A percentile compares a stretch with the other conserved stretches of the same genome.
phyloP scores from a whole-genome alignment of 2,113 vertebrate genomes.

The Zosterops pallidus region DNA sequence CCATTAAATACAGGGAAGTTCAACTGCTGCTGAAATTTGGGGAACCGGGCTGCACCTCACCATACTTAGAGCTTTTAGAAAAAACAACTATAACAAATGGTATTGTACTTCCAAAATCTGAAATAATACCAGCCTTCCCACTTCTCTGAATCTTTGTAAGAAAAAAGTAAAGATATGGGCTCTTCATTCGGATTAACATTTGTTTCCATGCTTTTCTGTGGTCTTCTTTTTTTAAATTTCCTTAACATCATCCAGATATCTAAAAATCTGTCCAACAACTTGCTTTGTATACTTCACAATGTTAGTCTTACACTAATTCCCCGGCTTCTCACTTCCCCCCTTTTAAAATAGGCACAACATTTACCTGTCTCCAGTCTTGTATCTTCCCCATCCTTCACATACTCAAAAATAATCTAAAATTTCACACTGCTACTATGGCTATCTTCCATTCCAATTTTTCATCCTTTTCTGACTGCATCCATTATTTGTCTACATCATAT shows the following conservation, averaged over 20 bases:
- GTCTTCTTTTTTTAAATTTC: neutral
- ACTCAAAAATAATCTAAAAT: neutral
- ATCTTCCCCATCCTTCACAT: neutral
- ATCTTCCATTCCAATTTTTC: neutral
- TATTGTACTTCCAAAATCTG: neutral
- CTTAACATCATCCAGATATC: neutral
- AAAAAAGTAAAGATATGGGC: neutral
- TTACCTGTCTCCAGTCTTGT: neutral
- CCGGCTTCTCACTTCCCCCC: neutral
- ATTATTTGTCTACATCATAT: neutral
- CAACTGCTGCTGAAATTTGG: neutral
- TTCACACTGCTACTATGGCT: neutral
- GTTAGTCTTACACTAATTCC: neutral
- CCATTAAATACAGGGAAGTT: neutral
- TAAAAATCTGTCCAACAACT: neutral
- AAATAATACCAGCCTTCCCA: neutral
- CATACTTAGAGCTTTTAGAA: neutral
- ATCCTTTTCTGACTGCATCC: neutral
- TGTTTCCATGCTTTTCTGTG: neutral
- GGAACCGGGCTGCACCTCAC: neutral
- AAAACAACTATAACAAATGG: neutral
- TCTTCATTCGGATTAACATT: neutral
- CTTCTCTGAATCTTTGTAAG: neutral
- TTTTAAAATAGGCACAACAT: neutral
- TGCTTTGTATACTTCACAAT: neutral